Conservation (phyloP, 2,797 vertebrate species). For the Sebastiscus tertius region DNA sequence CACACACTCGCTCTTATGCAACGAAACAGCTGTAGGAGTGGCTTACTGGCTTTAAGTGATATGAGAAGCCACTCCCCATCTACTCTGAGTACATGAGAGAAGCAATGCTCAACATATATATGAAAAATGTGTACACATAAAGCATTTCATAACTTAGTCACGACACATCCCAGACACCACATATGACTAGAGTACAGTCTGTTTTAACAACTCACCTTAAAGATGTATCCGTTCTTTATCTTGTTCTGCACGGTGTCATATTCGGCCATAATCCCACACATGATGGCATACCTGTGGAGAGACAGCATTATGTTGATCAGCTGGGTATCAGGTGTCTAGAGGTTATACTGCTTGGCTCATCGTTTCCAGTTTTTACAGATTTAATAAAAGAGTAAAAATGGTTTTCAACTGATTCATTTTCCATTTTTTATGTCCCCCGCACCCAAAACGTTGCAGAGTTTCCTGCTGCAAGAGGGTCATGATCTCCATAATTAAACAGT, state of each 20-base stretch:
- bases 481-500: background rate
- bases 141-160: background rate
- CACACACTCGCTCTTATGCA: conserved; percentile 67
- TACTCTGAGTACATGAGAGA: background rate
- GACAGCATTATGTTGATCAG: background rate
- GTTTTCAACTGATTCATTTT: background rate
- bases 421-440: background rate
- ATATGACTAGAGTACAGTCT: background rate
- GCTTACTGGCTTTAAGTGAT: conserved; percentile 20
- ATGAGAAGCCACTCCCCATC: background rate
- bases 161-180: too few species aligned
- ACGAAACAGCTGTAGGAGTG: conserved; percentile 40
- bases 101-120: background rate
- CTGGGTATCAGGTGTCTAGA: background rate
- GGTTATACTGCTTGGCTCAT: background rate
- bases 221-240: conserved; percentile 95
- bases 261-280: conserved; percentile 94
- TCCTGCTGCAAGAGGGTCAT: background rate
- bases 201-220: conserved; percentile 87
- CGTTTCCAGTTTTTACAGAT: background rate
- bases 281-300: conserved; percentile 92
- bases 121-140: background rate
- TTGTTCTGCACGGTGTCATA: conserved; percentile 95
- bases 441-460: too few species aligned
- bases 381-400: background rate